Conservation (phyloP, 1,140 invertebrate genomes). For the Drosophila lini region DNA sequence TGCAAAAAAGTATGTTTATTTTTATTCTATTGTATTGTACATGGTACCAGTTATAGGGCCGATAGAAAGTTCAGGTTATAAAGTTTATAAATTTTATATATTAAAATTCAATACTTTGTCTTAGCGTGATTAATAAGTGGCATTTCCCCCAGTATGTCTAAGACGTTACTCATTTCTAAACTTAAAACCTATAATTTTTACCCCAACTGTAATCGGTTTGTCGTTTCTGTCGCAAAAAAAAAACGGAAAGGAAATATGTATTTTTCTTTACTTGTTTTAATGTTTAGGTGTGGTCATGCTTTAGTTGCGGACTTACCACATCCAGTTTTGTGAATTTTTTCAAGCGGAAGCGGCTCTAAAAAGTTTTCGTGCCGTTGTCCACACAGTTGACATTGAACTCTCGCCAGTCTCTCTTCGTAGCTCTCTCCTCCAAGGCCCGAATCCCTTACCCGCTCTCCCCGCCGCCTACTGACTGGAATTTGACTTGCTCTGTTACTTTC, state of each 20-base stretch:
- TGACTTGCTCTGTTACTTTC: conserved; percentile 66
- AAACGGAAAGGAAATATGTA: conserved; percentile 34
- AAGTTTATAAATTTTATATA: background rate
- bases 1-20: background rate
- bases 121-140: background rate
- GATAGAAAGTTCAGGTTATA: no score
- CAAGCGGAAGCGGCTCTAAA: conserved; percentile 65
- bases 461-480: conserved; percentile 24
- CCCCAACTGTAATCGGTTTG: conserved; percentile 5
- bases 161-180: no score
- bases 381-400: conserved; percentile 78
- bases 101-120: background rate
- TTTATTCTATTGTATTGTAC: background rate
- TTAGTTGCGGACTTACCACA: conserved; percentile 62
- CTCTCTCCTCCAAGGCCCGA: conserved; percentile 16
- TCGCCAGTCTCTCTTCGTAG: conserved; percentile 28
- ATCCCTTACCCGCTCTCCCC: conserved; percentile 5
- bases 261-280: conserved; percentile 62
- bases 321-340: conserved; percentile 28
- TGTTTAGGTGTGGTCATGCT: conserved; percentile 78
- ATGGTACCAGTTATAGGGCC: no score
- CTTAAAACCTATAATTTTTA: background rate
- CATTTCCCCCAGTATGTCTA: background rate
- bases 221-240: conserved; percentile 32
- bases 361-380: conserved; percentile 49